Evolutionary conservation across 1,140 invertebrate genomes (phyloP), one percentile per base, ranked within the genome.

Genomic region (Archivesica marissinica): DNA sequence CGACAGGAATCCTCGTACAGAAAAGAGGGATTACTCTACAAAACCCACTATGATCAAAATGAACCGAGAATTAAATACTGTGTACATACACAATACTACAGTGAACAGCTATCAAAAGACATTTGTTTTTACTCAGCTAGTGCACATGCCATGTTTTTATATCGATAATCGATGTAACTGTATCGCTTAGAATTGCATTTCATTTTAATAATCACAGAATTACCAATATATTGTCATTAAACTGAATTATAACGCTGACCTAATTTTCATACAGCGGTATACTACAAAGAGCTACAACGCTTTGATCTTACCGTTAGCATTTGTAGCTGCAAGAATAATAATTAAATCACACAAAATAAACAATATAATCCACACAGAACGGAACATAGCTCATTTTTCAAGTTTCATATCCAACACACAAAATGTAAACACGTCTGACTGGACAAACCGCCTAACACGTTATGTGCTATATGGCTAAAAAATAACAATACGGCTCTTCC

Each of bases 401-500:
- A 41, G 35, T 25, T 33, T 66, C 77, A 79, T 79, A 79, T 79
- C 77, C 77, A 68, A 79, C 47, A 66, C 61, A 79, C 77, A 79
- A 64, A 30, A 11, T 79, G 28, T 39, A 79, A 66, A 44, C 68
- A 72, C 61, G 47, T 25, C 39, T 38, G 20, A n/a, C 41, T 66
- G 77, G 59, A 79, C 77, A 66, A 47, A 25, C 41, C 9, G 13
- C 33, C 28, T 50, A 47, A 72, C 68, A 72, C 68, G 39, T 33
- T 72, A 72, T 47, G 68, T 72, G 68, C 68, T 72, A 72, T 72
- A 72, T 72, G 59, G 77, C 44, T 79, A 38, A 61, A 59, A 52
- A 66, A 79, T 79, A 79, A 79, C 77, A 79, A 79, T 79, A 79
- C 33, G 54, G 77, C 77, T 79, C 59, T 79, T 79, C 77, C 77